Evolutionary conservation across 2,113 vertebrate genomes (phyloP).

Genomic region (Suricata suricatta): DNA sequence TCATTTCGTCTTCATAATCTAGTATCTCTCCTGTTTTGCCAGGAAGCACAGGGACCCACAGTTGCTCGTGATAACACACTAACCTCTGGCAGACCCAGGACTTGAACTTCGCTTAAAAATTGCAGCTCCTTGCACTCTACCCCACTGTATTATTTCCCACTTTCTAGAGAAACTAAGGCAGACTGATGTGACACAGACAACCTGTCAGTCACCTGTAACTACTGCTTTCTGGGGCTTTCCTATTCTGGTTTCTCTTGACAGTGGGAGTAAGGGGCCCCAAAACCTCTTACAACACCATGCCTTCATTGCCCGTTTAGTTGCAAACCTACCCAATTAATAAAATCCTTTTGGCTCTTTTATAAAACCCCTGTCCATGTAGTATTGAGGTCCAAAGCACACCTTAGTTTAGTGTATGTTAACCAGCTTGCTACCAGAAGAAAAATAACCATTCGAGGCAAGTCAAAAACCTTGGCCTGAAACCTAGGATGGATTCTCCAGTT

Average conservation of each 20-base stretch:
- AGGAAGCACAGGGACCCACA: neutral
- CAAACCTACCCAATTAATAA: neutral
- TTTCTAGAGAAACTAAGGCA: neutral
- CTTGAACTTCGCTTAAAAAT: neutral
- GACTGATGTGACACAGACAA: accelerated
- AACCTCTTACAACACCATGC: neutral
- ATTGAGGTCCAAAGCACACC: neutral
- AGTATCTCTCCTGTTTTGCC: neutral
- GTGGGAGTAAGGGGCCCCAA: neutral
- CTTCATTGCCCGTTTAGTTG: neutral
- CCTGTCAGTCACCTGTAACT: neutral
- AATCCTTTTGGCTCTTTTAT: neutral
- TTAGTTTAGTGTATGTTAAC: accelerated
- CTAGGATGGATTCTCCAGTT: too few relatives aligned
- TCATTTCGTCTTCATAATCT: neutral
- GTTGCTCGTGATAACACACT: neutral
- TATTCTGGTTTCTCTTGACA: neutral
- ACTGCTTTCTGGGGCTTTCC: neutral
- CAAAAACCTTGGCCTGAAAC: neutral
- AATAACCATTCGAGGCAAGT: neutral
- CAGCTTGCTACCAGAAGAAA: neutral
- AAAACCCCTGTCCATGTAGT: neutral
- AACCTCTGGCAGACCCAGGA: neutral
- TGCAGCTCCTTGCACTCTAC: too few relatives aligned
- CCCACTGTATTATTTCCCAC: neutral